phyloP scores from a whole-genome alignment of 2,888 invertebrate genomes.

The Ceratothoa steindachneri region DNA sequence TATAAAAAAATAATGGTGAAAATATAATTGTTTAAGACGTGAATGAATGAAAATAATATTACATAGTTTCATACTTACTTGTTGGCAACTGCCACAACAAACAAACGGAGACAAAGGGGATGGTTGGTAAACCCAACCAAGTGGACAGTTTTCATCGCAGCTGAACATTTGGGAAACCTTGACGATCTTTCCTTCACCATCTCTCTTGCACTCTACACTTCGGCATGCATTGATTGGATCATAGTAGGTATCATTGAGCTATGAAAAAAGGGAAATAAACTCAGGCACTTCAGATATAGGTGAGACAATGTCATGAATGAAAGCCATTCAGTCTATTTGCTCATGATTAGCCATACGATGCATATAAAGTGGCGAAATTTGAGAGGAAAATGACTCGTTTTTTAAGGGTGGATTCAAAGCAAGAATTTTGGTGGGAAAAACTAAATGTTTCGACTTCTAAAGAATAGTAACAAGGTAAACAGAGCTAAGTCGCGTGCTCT shows the following conservation, averaged over 20 bases:
- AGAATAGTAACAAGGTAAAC: too few species aligned
- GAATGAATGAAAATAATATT: too few species aligned
- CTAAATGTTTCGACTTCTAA: too few species aligned
- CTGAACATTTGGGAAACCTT: conserved; percentile 41
- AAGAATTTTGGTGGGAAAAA: background rate
- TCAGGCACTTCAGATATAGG: background rate
- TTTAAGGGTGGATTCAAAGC: background rate
- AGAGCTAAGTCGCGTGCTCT: too few species aligned
- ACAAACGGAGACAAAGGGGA: conserved; percentile 53
- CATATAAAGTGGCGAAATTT: too few species aligned
- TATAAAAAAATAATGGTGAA: too few species aligned
- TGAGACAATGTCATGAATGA: background rate
- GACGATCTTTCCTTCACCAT: conserved; percentile 45
- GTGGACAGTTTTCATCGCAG: conserved; percentile 49
- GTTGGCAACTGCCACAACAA: conserved; percentile 65
- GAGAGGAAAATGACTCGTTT: background rate
- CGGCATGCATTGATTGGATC: conserved; percentile 50
- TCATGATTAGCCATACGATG: too few species aligned
- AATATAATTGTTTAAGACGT: too few species aligned
- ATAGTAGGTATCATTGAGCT: conserved; percentile 36
- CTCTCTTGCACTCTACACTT: conserved; percentile 50
- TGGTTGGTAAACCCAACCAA: conserved; percentile 62
- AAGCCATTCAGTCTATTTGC: background rate
- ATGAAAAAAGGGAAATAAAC: conserved; percentile 48
- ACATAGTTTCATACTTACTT: too few species aligned